phyloP scores from a whole-genome alignment of 2,888 invertebrate species.

The Entomobrya multifasciata region DNA sequence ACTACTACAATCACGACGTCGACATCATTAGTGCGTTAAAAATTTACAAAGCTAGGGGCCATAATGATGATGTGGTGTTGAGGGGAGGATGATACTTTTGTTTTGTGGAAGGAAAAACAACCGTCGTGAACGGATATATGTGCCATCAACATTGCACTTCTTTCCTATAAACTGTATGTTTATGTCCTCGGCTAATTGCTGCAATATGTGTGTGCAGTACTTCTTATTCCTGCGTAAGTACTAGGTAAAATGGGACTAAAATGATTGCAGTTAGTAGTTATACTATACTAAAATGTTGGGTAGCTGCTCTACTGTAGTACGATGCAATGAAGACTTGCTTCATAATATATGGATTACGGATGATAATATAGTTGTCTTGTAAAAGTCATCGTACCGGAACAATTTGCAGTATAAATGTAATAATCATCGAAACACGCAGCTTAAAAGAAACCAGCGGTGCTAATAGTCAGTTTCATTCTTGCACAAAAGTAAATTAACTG shows the following conservation, averaged over 20 bases:
- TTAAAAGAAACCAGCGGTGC: slow-evolving; percentile 18
- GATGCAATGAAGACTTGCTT: too few species aligned
- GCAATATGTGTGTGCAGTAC: slow-evolving; percentile 12
- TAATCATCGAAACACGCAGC: slow-evolving; percentile 51
- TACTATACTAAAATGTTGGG: not conserved
- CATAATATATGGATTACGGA: not conserved
- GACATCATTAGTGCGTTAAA: slow-evolving; percentile 22
- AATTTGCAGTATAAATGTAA: slow-evolving; percentile 42
- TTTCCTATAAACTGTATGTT: slow-evolving; percentile 33
- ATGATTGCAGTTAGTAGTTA: not conserved
- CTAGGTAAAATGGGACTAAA: too few species aligned
- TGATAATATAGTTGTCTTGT: not conserved
- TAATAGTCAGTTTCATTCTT: slow-evolving; percentile 49
- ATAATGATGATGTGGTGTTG: not conserved
- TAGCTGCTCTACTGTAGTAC: too few species aligned
- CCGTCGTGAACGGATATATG: not conserved
- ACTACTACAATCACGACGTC: not conserved
- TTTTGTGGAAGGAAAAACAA: not conserved
- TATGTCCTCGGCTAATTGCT: slow-evolving; percentile 63
- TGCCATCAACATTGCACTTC: not conserved
- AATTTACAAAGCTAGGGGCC: not conserved
- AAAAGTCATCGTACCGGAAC: slow-evolving; percentile 43
- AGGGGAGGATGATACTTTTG: slow-evolving; percentile 3
- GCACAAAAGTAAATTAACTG: slow-evolving; percentile 59
- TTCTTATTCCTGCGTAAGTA: too few species aligned